Evolutionary conservation across 2,888 invertebrate species (phyloP).

Genomic region (Quadroppia sp.): DNA sequence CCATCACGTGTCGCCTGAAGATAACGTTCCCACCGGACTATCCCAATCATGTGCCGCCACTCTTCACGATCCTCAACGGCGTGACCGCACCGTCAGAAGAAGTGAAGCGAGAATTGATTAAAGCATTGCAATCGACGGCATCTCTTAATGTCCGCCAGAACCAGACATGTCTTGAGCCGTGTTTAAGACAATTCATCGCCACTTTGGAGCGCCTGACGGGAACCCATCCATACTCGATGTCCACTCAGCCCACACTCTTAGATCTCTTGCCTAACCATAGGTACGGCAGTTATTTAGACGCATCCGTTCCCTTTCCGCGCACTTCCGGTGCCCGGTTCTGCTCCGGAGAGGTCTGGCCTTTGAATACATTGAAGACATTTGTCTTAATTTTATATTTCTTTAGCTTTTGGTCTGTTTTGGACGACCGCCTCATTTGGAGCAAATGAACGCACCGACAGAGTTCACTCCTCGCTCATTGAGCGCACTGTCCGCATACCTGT

Average conservation of each 20-base stretch:
- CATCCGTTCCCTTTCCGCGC: slow-evolving; percentile 86
- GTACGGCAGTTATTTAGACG: slow-evolving; percentile 53
- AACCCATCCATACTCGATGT: not conserved
- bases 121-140: slow-evolving; percentile 54
- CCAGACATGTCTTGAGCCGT: slow-evolving; percentile 79
- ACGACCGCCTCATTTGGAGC: slow-evolving; percentile 61
- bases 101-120: slow-evolving; percentile 68
- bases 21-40: slow-evolving; percentile 69
- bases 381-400: not conserved
- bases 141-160: slow-evolving; percentile 77
- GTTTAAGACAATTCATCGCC: slow-evolving; percentile 66
- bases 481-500: slow-evolving; percentile 59
- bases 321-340: slow-evolving; percentile 92
- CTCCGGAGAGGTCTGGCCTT: slow-evolving; percentile 61
- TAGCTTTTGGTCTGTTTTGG: slow-evolving; percentile 75
- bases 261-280: slow-evolving; percentile 38
- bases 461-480: slow-evolving; percentile 71
- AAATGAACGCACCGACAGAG: slow-evolving; percentile 53
- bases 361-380: not conserved
- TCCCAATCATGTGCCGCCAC: slow-evolving; percentile 63
- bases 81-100: slow-evolving; percentile 65
- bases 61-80: slow-evolving; percentile 64
- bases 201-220: slow-evolving; percentile 32
- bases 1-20: slow-evolving; percentile 49
- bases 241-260: not conserved